phyloP scores from a whole-genome alignment of 2,888 invertebrate genomes.

The Dynastes tityus region DNA sequence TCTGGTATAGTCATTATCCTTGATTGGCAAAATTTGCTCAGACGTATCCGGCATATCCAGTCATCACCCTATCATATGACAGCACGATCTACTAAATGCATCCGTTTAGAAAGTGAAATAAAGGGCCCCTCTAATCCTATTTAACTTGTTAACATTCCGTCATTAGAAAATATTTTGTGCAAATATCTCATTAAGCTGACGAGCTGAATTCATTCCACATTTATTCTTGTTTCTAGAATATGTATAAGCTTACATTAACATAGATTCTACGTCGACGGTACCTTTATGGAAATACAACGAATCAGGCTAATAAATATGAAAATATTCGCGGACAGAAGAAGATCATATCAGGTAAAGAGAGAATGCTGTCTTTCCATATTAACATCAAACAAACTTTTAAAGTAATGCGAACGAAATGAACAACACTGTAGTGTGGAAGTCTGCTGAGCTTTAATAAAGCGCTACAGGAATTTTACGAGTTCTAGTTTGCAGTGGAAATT shows the following conservation, averaged over 20 bases:
- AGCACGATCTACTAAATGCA: background rate
- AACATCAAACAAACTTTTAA: constrained; percentile 13
- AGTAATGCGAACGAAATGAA: background rate
- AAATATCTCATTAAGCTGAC: constrained; percentile 47
- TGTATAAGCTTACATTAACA: background rate
- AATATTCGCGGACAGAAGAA: background rate
- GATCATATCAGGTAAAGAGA: background rate
- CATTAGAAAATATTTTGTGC: constrained; percentile 47
- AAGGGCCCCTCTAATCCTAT: constrained; percentile 32
- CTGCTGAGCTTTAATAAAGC: no score
- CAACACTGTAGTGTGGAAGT: background rate
- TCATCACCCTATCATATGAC: background rate
- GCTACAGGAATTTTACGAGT: no score
- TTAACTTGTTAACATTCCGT: constrained; percentile 48
- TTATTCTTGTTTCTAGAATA: constrained; percentile 9
- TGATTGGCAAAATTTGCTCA: constrained; percentile 54
- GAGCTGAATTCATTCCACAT: constrained; percentile 34
- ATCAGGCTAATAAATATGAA: constrained; percentile 24
- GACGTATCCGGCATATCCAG: constrained; percentile 44
- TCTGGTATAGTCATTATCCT: constrained; percentile 49
- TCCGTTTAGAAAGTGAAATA: constrained; percentile 3
- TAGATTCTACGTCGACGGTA: background rate
- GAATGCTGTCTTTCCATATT: background rate
- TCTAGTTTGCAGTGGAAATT: background rate
- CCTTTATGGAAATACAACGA: background rate